Conservation (phyloP, 2,888 invertebrate genomes). For the Scaptomyza reducta region DNA sequence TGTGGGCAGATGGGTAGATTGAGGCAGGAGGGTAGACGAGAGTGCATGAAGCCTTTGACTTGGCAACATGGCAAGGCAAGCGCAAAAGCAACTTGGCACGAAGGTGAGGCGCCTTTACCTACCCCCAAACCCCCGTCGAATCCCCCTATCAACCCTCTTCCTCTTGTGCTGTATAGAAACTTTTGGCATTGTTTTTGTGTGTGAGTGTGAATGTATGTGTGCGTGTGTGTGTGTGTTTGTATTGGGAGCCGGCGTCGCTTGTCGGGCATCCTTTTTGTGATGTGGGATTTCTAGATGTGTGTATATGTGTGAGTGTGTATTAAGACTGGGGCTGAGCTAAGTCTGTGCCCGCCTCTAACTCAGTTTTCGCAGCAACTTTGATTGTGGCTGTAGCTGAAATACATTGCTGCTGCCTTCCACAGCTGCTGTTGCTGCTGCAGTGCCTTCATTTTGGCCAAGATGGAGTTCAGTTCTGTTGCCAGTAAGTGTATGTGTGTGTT, state of each 20-base stretch:
- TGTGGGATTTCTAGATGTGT: slow-evolving; percentile 52
- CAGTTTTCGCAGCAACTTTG: slow-evolving; percentile 75
- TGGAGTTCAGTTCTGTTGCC: slow-evolving; percentile 68
- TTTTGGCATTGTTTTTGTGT: slow-evolving; percentile 79
- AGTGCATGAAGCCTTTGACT: slow-evolving; percentile 76
- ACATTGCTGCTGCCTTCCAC: slow-evolving; percentile 64
- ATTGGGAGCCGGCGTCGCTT: slow-evolving; percentile 67
- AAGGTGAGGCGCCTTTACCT: slow-evolving; percentile 62
- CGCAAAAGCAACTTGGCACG: slow-evolving; percentile 54
- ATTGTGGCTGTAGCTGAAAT: slow-evolving; percentile 77
- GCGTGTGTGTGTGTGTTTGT: slow-evolving; percentile 25
- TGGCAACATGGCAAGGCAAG: slow-evolving; percentile 69
- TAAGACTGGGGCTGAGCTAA: slow-evolving; percentile 71
- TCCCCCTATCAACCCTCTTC: neutral
- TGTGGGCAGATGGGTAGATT: slow-evolving; percentile 9
- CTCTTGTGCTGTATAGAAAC: slow-evolving; percentile 54
- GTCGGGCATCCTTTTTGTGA: slow-evolving; percentile 67
- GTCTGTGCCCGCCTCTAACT: slow-evolving; percentile 64
- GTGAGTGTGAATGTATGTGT: slow-evolving; percentile 41
- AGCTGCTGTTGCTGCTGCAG: slow-evolving; percentile 59
- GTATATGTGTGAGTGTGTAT: slow-evolving; percentile 31
- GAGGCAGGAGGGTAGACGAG: slow-evolving; percentile 14
- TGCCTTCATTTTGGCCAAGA: slow-evolving; percentile 73
- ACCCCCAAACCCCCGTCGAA: neutral
- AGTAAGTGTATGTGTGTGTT: slow-evolving; percentile 44